Percentiles rank a stretch among this genome's conserved stretches.
These are phyloP conservation scores for Triplophysa yarkandensis DNA, from an alignment of 2,797 vertebrate species.

Conservation along the genomic window DNA sequence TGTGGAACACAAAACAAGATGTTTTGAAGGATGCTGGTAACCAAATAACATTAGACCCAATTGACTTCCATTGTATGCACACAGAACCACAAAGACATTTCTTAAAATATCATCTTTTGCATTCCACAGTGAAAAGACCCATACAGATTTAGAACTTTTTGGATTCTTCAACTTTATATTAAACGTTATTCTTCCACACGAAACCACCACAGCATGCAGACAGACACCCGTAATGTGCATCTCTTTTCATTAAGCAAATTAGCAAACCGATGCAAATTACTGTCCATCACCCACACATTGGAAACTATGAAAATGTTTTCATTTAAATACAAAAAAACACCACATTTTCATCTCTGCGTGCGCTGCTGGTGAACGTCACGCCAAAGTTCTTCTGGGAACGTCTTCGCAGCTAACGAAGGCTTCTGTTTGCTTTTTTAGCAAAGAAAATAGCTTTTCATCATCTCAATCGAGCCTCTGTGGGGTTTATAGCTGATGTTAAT, in stretches of 20 bases:
- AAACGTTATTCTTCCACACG: neutral
- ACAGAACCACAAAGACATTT: too few species aligned
- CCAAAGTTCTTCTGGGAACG: constrained; percentile 56
- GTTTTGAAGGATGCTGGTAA: too few species aligned
- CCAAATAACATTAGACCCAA: too few species aligned
- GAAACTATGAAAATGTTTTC: neutral
- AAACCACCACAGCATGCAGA: neutral
- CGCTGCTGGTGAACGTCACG: constrained; percentile 57
- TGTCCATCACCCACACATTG: neutral
- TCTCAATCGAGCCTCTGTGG: constrained; percentile 67
- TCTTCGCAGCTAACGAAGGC: constrained; percentile 70
- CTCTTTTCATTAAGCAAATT: neutral
- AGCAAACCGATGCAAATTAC: neutral
- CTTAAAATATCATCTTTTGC: too few species aligned
- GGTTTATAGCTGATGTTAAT: constrained; percentile 69
- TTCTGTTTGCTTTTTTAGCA: constrained; percentile 65
- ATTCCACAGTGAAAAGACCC: too few species aligned
- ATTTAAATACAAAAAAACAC: neutral
- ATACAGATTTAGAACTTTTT: too few species aligned
- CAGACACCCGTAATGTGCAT: neutral
- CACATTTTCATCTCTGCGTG: constrained; percentile 8
- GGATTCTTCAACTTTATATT: too few species aligned
- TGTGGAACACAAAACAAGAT: too few species aligned
- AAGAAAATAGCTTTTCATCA: constrained; percentile 73
- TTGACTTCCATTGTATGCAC: too few species aligned